Conservation (phyloP, 2,797 vertebrate species). For the Gallinago stenura region DNA sequence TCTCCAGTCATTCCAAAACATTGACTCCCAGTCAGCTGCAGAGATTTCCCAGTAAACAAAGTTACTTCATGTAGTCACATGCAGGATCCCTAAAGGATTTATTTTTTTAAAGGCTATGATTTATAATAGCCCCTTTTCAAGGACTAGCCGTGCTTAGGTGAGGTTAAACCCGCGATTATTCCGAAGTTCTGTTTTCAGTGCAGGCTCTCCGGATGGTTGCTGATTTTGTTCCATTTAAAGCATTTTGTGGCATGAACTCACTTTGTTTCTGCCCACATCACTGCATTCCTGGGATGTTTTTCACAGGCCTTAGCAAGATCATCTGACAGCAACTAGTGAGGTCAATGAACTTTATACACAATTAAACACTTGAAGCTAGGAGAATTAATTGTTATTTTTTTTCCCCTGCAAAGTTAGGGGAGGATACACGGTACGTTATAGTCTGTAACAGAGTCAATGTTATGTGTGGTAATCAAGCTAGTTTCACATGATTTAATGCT, state of each 20-base stretch:
- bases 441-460: constrained; percentile 60
- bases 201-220: constrained; percentile 73
- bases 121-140: constrained; percentile 68
- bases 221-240: constrained; percentile 78
- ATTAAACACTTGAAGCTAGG: constrained; percentile 78
- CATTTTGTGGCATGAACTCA: constrained; percentile 84
- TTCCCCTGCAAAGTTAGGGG: constrained; percentile 57
- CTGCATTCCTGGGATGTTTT: constrained; percentile 95
- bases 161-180: constrained; percentile 72
- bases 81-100: constrained; percentile 54
- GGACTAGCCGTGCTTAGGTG: constrained; percentile 71
- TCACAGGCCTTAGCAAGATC: constrained; percentile 90
- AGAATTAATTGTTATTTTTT: constrained; percentile 72
- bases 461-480: constrained; percentile 69
- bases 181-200: constrained; percentile 67
- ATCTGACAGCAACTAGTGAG: constrained; percentile 93
- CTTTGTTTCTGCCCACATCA: constrained; percentile 92
- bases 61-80: constrained; percentile 54
- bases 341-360: constrained; percentile 90
- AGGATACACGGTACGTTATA: constrained; percentile 56
- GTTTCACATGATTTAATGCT: constrained; percentile 84
- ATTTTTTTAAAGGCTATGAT: constrained; percentile 59
- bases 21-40: constrained; percentile 57
- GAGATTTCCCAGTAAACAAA: constrained; percentile 58
- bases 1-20: constrained; percentile 42